Conservation (phyloP, 2,797 vertebrate genomes). For the Selene dorsalis region DNA sequence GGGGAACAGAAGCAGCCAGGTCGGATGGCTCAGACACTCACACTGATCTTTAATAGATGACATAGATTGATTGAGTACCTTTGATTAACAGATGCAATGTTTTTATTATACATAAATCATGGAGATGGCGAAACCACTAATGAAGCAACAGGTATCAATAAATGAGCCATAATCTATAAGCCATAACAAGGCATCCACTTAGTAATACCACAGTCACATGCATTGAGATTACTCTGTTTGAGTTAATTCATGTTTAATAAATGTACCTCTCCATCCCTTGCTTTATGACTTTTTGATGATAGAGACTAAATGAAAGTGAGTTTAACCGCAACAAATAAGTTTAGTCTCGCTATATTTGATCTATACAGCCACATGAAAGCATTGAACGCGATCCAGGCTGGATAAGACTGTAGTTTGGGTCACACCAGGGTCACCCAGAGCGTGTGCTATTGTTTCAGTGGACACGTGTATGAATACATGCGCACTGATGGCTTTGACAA, state of each 20-base stretch:
- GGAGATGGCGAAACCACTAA: neutral
- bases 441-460: conserved; percentile 52
- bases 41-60: conserved; percentile 35
- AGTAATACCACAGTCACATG: neutral
- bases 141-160: neutral
- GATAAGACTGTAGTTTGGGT: conserved; percentile 28
- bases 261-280: neutral
- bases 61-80: conserved; percentile 13
- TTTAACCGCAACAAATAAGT: conserved; percentile 26
- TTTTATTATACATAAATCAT: neutral
- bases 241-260: neutral
- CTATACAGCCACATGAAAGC: conserved; percentile 23
- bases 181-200: neutral
- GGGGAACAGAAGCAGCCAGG: conserved; percentile 47
- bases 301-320: neutral
- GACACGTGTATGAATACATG: conserved; percentile 29
- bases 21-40: conserved; percentile 63
- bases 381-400: conserved; percentile 3
- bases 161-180: neutral
- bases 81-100: neutral
- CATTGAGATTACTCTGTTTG: neutral
- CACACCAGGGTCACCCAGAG: conserved; percentile 9
- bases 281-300: neutral
- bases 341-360: conserved; percentile 18
- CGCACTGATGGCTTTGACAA: conserved; percentile 34